These are phyloP conservation scores for Rhopalosiphum maidis DNA, from an alignment of 1,140 invertebrate species.

Conservation along the genomic window DNA sequence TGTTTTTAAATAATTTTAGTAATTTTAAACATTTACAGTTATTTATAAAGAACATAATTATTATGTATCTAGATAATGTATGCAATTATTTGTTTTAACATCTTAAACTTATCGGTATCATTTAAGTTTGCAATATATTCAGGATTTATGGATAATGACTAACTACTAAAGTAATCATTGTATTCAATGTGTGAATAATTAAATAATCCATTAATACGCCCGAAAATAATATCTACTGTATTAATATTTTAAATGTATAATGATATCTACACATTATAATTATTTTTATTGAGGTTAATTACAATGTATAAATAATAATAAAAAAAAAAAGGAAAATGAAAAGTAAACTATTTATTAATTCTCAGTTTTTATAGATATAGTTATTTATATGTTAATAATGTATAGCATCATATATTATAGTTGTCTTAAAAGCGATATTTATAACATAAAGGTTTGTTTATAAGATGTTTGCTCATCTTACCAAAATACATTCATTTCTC, in stretches of 20 bases:
- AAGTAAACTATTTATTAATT: neutral
- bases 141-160: neutral
- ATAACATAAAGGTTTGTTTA: neutral
- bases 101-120: neutral
- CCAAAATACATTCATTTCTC: neutral
- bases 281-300: neutral
- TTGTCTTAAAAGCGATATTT: too few relatives aligned
- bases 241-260: neutral
- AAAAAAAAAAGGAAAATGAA: neutral
- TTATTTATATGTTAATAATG: neutral
- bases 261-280: neutral
- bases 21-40: neutral
- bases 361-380: neutral
- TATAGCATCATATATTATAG: too few relatives aligned
- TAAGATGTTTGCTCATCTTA: neutral
- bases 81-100: neutral
- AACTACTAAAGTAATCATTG: neutral
- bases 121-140: neutral
- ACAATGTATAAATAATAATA: neutral
- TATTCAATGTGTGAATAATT: neutral
- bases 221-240: neutral
- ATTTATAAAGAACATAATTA: neutral
- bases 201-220: neutral
- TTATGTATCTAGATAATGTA: too few relatives aligned
- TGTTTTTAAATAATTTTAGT: neutral